Evolutionary conservation across 2,888 invertebrate genomes (phyloP).

Genomic region (Euzophera pinguis): DNA sequence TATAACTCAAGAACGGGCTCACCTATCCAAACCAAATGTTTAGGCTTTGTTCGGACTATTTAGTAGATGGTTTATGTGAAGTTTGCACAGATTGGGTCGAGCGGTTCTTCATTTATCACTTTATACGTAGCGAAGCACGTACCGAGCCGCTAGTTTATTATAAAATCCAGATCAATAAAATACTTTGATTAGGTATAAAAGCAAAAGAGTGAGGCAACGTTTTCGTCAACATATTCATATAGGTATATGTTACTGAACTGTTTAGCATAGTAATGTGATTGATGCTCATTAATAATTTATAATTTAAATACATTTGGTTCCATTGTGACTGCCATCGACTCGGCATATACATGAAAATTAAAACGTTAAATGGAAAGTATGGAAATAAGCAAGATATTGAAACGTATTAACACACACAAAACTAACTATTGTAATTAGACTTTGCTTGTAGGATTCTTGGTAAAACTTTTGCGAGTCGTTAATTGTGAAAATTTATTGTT

Average conservation of each 20-base stretch:
- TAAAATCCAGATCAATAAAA: too few species aligned
- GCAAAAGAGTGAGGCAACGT: neutral
- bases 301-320: slow-evolving; percentile 14
- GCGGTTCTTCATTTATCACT: too few species aligned
- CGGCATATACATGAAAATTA: neutral
- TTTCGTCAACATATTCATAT: neutral
- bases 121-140: too few species aligned
- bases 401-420: too few species aligned
- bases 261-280: slow-evolving; percentile 15
- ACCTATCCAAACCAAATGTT: too few species aligned
- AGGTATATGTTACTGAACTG: slow-evolving; percentile 1
- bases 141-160: too few species aligned
- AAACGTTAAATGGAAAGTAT: neutral
- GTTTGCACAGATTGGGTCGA: too few species aligned
- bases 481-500: too few species aligned
- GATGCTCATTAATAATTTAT: slow-evolving; percentile 15
- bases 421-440: neutral
- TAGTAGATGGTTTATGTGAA: too few species aligned
- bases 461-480: too few species aligned
- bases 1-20: too few species aligned
- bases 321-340: slow-evolving; percentile 6
- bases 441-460: neutral
- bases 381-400: neutral
- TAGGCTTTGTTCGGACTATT: neutral
- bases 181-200: too few species aligned